These are phyloP conservation scores for Pelvicachromis taeniatus DNA, from an alignment of 2,113 vertebrate species.

Conservation along the genomic window DNA sequence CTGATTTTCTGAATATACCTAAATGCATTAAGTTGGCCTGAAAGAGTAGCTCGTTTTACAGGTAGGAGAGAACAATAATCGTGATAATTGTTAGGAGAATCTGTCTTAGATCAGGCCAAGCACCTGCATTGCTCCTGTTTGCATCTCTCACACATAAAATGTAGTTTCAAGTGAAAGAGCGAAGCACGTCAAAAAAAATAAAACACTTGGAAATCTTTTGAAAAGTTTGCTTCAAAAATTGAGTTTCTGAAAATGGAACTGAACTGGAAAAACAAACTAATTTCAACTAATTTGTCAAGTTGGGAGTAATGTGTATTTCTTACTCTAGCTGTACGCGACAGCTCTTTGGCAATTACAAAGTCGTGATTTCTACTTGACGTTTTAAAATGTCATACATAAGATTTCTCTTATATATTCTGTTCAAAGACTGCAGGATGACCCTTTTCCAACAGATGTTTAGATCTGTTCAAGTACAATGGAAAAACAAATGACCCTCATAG, in stretches of 20 bases:
- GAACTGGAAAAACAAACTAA: fast-evolving
- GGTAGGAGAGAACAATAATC: not conserved
- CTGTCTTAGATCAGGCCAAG: not conserved
- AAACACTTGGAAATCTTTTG: not conserved
- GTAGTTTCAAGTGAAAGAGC: not conserved
- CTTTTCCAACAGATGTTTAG: not conserved
- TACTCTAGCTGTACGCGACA: not conserved
- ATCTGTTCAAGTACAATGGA: not conserved
- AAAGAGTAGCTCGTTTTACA: not conserved
- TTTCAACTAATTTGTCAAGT: not conserved
- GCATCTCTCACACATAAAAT: not conserved
- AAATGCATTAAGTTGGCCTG: not conserved
- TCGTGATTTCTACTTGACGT: not conserved
- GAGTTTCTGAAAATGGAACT: not conserved
- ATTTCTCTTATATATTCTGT: not conserved
- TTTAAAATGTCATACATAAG: not conserved
- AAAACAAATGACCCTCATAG: not conserved
- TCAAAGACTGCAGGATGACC: not conserved
- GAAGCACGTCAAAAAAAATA: not conserved
- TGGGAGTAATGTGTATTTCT: not conserved
- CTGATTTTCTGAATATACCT: not conserved
- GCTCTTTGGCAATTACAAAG: not conserved
- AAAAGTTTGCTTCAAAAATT: not conserved
- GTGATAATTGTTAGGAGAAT: not conserved
- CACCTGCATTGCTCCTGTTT: not conserved